A percentile compares a stretch with the other conserved stretches of the same genome.
These are phyloP conservation scores for Orius laevigatus DNA, from an alignment of 1,140 invertebrate genomes.

Conservation along the genomic window DNA sequence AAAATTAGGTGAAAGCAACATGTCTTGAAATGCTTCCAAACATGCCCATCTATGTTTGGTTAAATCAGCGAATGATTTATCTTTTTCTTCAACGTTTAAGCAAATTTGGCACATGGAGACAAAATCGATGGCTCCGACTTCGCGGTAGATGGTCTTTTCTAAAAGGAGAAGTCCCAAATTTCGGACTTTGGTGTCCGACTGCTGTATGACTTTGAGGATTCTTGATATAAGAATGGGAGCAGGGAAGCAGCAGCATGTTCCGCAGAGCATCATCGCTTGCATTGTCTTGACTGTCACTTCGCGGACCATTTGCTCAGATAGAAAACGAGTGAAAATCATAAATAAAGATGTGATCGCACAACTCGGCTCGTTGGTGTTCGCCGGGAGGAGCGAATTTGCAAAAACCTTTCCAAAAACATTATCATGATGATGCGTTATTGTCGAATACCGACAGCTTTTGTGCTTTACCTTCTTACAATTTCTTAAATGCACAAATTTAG, in stretches of 20 bases:
- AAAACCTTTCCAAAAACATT: conserved; percentile 34
- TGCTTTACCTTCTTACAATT: conserved; percentile 34
- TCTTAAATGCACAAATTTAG: conserved; percentile 35
- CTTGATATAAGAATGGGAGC: conserved; percentile 27
- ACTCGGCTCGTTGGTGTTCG: conserved; percentile 20
- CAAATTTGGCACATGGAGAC: conserved; percentile 11
- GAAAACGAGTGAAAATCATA: conserved; percentile 33
- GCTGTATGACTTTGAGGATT: conserved; percentile 28
- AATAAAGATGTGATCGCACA: conserved; percentile 42
- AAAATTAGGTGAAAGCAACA: conserved; percentile 35
- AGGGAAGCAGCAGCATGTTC: conserved; percentile 47
- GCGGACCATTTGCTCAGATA: conserved; percentile 28
- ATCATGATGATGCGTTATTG: conserved; percentile 37
- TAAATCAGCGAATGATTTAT: conserved; percentile 6
- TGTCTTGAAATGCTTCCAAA: conserved; percentile 36
- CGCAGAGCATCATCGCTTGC: conserved; percentile 35
- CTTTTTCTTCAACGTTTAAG: conserved; percentile 11
- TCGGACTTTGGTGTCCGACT: conserved; percentile 23
- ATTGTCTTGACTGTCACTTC: conserved; percentile 34
- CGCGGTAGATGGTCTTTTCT: conserved; percentile 39
- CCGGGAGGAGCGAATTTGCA: conserved; percentile 22
- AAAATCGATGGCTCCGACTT: conserved; percentile 30
- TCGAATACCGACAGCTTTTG: conserved; percentile 30
- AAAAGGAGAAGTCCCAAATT: conserved; percentile 29
- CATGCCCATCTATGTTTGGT: conserved; percentile 18